Evolutionary conservation across 2,888 invertebrate genomes (phyloP).

Genomic region (Actias luna): DNA sequence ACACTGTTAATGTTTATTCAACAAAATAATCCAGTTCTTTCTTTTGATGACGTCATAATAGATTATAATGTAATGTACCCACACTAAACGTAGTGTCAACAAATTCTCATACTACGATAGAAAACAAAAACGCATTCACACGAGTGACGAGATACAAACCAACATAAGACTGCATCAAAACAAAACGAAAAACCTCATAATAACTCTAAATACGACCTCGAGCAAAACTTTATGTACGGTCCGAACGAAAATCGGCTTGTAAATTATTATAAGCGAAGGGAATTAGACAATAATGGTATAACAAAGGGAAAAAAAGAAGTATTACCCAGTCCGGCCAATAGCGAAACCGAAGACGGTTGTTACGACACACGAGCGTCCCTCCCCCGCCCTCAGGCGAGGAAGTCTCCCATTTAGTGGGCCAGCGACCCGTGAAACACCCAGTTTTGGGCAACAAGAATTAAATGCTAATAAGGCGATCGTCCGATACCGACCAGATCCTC

Average conservation of each 20-base stretch:
- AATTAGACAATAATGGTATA: conserved; percentile 8
- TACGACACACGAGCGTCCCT: conserved; percentile 47
- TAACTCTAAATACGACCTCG: not conserved
- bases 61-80: too few relatives aligned
- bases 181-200: too few relatives aligned
- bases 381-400: conserved; percentile 69
- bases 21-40: too few relatives aligned
- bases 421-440: conserved; percentile 75
- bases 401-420: conserved; percentile 76
- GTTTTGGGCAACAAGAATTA: conserved; percentile 73
- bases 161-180: too few relatives aligned
- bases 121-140: too few relatives aligned
- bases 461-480: conserved; percentile 76
- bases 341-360: conserved; percentile 38
- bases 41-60: too few relatives aligned
- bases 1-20: too few relatives aligned
- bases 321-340: not conserved
- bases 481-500: conserved; percentile 50
- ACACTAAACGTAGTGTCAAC: too few relatives aligned
- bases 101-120: too few relatives aligned
- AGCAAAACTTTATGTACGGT: not conserved
- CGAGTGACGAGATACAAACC: too few relatives aligned
- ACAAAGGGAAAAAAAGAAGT: conserved; percentile 4
- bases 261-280: not conserved
- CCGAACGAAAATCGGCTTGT: not conserved